Conservation (phyloP, 2,797 vertebrate species). For the Otolemur crassicaudatus region DNA sequence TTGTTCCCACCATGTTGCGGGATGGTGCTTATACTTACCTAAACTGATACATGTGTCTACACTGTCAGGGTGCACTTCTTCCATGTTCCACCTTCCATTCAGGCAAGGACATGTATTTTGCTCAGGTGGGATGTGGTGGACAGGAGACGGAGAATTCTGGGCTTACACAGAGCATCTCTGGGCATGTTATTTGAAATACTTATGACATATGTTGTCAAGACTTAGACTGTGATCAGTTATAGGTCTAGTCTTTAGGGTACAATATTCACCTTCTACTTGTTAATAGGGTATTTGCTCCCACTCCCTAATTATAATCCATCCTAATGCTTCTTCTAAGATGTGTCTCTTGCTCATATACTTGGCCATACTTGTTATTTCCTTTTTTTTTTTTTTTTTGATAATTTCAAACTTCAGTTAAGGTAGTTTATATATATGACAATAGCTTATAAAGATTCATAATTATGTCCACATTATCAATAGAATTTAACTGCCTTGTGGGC, state of each 20-base stretch:
- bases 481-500: neutral
- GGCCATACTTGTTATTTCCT: neutral
- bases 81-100: neutral
- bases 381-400: neutral
- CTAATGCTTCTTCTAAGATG: neutral
- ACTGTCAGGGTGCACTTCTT: too few species aligned
- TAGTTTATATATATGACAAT: neutral
- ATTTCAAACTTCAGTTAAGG: neutral
- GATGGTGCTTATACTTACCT: neutral
- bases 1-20: neutral
- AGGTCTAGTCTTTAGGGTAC: neutral
- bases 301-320: neutral
- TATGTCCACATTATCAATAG: neutral
- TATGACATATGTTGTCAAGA: neutral
- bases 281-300: neutral
- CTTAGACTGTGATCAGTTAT: neutral
- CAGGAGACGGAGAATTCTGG: neutral
- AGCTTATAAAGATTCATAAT: neutral
- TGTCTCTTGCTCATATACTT: neutral
- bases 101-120: neutral
- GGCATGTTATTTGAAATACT: neutral
- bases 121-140: neutral
- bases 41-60: too few species aligned
- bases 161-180: neutral
- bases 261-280: neutral